These are phyloP conservation scores for Tetramorium parvispinum DNA, from an alignment of 1,140 invertebrate species.

Conservation along the genomic window DNA sequence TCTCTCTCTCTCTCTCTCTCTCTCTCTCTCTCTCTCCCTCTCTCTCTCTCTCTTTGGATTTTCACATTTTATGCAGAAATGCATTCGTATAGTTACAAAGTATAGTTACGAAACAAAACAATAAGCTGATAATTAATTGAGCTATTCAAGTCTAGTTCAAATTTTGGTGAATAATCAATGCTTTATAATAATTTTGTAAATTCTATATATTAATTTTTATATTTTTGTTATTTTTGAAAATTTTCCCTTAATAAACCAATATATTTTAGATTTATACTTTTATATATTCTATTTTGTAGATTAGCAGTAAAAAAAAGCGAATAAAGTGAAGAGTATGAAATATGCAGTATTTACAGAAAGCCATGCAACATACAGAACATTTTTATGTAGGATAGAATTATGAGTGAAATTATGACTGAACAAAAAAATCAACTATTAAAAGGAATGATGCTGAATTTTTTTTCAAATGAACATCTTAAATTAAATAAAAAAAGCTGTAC, in stretches of 20 bases:
- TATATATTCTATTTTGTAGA: neutral
- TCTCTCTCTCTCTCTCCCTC: neutral
- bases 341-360: conserved; percentile 27
- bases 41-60: neutral
- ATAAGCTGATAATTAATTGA: neutral
- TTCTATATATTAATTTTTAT: conserved; percentile 1
- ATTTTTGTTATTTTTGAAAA: neutral
- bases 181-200: neutral
- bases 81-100: neutral
- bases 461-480: neutral
- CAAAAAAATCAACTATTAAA: neutral
- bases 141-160: neutral
- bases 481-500: neutral
- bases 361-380: conserved; percentile 9
- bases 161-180: neutral
- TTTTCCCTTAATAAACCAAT: neutral
- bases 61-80: conserved; percentile 26
- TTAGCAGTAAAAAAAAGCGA: neutral
- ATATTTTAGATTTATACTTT: neutral
- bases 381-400: neutral
- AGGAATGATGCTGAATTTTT: neutral
- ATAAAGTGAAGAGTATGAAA: neutral
- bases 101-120: neutral
- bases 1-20: neutral
- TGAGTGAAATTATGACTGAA: neutral